A percentile compares a stretch with the other conserved stretches of the same genome.
Evolutionary conservation across 1,140 invertebrate species (phyloP).

Genomic region (Grapholita molesta): DNA sequence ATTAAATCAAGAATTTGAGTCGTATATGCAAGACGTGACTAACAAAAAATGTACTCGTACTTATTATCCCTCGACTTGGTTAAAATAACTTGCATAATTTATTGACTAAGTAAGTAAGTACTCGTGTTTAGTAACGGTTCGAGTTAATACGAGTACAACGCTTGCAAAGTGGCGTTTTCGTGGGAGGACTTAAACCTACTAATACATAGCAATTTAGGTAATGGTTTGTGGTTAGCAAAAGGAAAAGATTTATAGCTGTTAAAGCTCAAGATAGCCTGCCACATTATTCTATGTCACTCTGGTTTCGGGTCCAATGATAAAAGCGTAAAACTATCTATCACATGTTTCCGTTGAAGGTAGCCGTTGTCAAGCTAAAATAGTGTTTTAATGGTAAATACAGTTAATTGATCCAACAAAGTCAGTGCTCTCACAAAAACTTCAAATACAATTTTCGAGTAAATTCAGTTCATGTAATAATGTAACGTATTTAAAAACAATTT

Average conservation of each 20-base stretch:
- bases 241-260: constrained; percentile 17
- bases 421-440: no score
- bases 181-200: background rate
- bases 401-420: background rate
- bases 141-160: background rate
- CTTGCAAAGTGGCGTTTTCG: background rate
- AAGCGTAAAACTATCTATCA: constrained; percentile 6
- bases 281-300: constrained; percentile 14
- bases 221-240: constrained; percentile 16
- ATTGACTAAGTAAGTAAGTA: background rate
- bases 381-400: background rate
- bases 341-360: background rate
- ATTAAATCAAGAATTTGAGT: no score
- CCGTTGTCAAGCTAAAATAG: background rate
- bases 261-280: constrained; percentile 8
- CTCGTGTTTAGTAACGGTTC: background rate
- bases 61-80: no score
- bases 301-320: constrained; percentile 5
- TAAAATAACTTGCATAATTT: background rate
- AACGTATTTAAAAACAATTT: no score
- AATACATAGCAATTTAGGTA: constrained; percentile 16
- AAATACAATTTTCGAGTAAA: no score
- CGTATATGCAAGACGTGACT: no score
- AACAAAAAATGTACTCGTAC: no score
- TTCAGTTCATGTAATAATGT: no score